Evolutionary conservation across 1,140 invertebrate genomes (phyloP).

Genomic region (Diachasmimorpha longicaudata): DNA sequence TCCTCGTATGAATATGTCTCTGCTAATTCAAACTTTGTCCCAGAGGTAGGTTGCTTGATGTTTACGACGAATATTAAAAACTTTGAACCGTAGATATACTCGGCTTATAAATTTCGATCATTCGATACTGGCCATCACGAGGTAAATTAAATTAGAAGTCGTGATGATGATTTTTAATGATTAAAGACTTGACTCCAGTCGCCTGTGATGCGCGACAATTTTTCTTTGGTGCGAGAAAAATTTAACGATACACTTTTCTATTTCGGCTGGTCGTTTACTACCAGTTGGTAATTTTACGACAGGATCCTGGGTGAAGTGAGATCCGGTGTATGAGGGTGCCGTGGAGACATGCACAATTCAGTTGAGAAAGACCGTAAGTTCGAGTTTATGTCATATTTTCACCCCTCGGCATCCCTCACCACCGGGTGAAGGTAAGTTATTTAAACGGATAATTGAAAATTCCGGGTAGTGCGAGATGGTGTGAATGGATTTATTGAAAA

Average conservation of each 20-base stretch:
- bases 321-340: slow-evolving; percentile 21
- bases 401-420: slow-evolving; percentile 20
- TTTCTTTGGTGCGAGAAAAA: not conserved
- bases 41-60: slow-evolving; percentile 53
- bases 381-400: slow-evolving; percentile 43
- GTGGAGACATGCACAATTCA: slow-evolving; percentile 43
- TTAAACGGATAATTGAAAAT: slow-evolving; percentile 54
- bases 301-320: not conserved
- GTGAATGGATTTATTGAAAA: slow-evolving; percentile 52
- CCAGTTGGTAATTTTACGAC: slow-evolving; percentile 19
- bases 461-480: slow-evolving; percentile 40
- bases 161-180: too few relatives aligned
- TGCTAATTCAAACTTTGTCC: slow-evolving; percentile 64
- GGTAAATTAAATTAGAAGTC: not conserved
- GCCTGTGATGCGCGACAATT: not conserved
- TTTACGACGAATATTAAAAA: slow-evolving; percentile 64
- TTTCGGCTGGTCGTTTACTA: slow-evolving; percentile 33
- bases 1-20: slow-evolving; percentile 65
- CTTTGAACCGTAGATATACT: slow-evolving; percentile 41
- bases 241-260: slow-evolving; percentile 31
- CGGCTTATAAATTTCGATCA: not conserved
- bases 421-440: slow-evolving; percentile 45
- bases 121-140: not conserved
- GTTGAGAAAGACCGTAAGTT: slow-evolving; percentile 36
- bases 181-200: too few relatives aligned